phyloP scores from a whole-genome alignment of 1,140 invertebrate species.

The Wiebesia pumilae region DNA sequence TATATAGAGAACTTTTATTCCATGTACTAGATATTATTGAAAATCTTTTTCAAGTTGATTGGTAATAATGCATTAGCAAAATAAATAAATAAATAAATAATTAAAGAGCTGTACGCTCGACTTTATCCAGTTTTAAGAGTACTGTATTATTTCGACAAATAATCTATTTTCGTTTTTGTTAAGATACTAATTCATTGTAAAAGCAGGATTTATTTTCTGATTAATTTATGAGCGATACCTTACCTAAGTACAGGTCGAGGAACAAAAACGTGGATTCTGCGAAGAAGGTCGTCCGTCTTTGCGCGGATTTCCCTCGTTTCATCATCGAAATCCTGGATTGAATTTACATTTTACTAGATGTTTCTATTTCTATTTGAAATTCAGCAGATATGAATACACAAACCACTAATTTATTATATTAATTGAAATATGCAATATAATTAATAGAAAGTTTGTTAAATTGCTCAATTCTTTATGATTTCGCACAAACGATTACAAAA shows the following conservation, averaged over 20 bases:
- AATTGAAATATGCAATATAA: not conserved
- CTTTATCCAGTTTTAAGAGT: no score
- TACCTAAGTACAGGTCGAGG: slow-evolving; percentile 79
- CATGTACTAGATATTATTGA: no score
- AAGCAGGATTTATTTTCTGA: not conserved
- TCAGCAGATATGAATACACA: not conserved
- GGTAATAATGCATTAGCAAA: no score
- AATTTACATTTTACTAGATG: slow-evolving; percentile 19
- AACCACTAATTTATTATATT: not conserved
- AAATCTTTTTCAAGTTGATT: no score
- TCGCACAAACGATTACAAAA: not conserved
- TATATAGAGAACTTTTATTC: no score
- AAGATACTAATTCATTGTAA: not conserved
- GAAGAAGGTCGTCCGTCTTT: slow-evolving; percentile 83
- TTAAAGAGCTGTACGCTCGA: no score
- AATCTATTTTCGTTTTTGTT: no score
- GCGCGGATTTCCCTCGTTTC: slow-evolving; percentile 86
- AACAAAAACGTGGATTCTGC: slow-evolving; percentile 83
- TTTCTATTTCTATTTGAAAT: not conserved
- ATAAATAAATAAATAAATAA: no score
- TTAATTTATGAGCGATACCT: slow-evolving; percentile 13
- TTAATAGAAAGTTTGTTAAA: not conserved
- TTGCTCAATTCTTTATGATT: not conserved
- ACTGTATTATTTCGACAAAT: no score
- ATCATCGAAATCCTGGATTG: slow-evolving; percentile 83